These are phyloP conservation scores for Varecia variegata DNA, from an alignment of 2,797 vertebrate species.

Conservation along the genomic window DNA sequence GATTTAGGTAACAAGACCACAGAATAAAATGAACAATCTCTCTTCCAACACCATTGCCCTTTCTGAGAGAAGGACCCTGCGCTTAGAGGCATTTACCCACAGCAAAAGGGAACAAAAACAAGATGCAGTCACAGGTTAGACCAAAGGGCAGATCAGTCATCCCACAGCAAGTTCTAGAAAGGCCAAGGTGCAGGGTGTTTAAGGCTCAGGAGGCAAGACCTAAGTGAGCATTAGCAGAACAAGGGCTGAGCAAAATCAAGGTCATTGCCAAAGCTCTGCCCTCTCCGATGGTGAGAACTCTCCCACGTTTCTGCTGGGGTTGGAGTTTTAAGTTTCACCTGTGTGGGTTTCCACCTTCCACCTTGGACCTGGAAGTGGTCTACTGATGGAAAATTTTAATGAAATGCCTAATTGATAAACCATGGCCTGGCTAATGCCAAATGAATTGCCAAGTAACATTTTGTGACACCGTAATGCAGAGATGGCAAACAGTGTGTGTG, in stretches of 20 bases:
- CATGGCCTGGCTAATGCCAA: background rate
- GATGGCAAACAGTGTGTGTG: background rate
- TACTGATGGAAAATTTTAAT: background rate
- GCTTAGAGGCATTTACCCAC: background rate
- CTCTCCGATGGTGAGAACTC: background rate
- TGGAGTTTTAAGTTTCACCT: background rate
- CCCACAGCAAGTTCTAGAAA: background rate
- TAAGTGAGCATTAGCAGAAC: background rate
- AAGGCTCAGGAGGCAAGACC: background rate
- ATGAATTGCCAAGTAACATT: background rate
- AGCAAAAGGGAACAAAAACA: background rate
- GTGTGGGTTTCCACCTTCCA: background rate
- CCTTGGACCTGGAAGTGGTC: background rate
- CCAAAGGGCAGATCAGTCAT: background rate
- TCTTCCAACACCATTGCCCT: background rate
- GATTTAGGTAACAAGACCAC: background rate
- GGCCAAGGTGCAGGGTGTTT: background rate
- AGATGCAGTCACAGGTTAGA: background rate
- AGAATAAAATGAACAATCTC: background rate
- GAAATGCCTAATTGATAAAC: background rate
- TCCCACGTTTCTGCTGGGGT: background rate
- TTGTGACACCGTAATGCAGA: background rate
- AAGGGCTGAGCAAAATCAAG: background rate
- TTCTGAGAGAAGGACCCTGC: background rate
- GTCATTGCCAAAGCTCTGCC: background rate